Evolutionary conservation across 2,797 vertebrate species (phyloP).

Genomic region (Chaenodraco wilsoni): DNA sequence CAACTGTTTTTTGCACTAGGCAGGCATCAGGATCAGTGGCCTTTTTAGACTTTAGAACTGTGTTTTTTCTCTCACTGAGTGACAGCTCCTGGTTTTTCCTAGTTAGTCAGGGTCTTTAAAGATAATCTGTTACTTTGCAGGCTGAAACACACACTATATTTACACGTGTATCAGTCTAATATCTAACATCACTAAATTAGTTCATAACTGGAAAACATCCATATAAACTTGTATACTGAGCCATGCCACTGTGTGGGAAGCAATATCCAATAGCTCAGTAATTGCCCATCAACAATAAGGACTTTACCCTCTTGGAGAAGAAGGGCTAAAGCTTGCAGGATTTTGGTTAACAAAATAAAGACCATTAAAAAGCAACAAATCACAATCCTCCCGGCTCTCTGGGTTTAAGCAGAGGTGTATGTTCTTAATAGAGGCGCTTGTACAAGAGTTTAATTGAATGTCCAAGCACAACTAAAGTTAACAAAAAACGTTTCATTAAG

Average conservation of each 20-base stretch:
- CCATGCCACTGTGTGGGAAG: no score
- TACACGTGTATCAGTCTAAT: not conserved
- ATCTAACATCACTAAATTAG: not conserved
- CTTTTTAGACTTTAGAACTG: not conserved
- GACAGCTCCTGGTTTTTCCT: not conserved
- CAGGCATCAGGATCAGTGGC: not conserved
- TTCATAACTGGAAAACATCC: no score
- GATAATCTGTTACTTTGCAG: not conserved
- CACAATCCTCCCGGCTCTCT: no score
- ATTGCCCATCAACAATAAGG: slow-evolving; percentile 14
- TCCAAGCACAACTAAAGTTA: not conserved
- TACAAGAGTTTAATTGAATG: not conserved
- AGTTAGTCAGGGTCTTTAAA: not conserved
- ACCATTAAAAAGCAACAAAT: no score
- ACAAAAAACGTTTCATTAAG: not conserved
- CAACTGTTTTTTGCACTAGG: no score
- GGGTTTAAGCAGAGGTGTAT: no score
- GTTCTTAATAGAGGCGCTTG: no score
- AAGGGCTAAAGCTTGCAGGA: no score
- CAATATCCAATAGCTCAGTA: not conserved
- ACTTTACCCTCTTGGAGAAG: not conserved
- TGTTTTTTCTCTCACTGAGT: not conserved
- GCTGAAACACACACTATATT: not conserved
- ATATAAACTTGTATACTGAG: no score
- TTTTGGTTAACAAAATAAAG: no score